Evolutionary conservation across 1,140 invertebrate species (phyloP), one percentile per base, ranked within the genome.

Genomic region (Anagrus nilaparvatae): DNA sequence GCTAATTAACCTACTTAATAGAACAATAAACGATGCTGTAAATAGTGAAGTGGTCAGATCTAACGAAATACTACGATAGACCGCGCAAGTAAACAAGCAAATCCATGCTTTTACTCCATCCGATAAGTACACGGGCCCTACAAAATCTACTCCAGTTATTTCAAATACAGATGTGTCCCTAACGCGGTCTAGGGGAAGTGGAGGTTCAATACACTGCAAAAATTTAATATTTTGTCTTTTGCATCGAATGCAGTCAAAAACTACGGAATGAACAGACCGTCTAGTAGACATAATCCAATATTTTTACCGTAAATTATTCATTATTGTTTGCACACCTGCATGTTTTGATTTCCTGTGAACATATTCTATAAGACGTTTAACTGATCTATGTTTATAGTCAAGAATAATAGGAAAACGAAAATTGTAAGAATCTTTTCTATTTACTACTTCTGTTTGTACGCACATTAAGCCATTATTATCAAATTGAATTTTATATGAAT

Each of bases 61-160:
- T 9, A 60, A 27, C 43, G 58, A 48, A 10, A 60, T 43, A 1
- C 44, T 54, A 20, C 49, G 30, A 20, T 52, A 60, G 3, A 59
- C 45, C 0, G 50, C 49, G n/a, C 54, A 57, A 9, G 52, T 56
- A 25, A 48, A 59, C 8, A 58, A 43, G 12, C 48, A 54, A n/a
- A 56, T 43, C 44, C 54, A 55, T 4, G 29, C 44, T 33, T 58
- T 55, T 19, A 44, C 44, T 5, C 34, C 30, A 1, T 43, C 46
- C 2, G 29, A 25, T 31, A 57, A 38, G 34, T 34, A 44, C 21
- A 58, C 4, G 16, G 50, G 49, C 17, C 50, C 54, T 8, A 53
- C 51, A 13, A 54, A 54, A 47, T 56, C 50, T 7, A 56, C 43
- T 3, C 52, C 49, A 1, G 45, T 45, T 3, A 53, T 35, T 40